Base-by-base conservation (phyloP, 30 jellyfish, hydroid and myxozoan species). In the Hydractinia symbiolongicarpus region DNA sequence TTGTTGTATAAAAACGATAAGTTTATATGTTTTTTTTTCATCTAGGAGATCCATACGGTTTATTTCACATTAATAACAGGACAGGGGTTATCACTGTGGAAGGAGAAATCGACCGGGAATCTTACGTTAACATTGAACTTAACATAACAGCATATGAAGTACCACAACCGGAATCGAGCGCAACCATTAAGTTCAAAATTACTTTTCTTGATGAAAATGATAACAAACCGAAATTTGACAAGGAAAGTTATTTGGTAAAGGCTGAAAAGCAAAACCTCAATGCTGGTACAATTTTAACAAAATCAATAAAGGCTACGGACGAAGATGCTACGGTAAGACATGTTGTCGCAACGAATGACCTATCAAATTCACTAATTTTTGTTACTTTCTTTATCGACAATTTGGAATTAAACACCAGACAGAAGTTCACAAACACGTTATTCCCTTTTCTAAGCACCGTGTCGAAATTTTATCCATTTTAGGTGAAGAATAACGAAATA, bases 21-120 rank as follows among this genome's bases (percentile, higher is more conserved):
- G 44, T 30, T 30, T 2, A 30, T 30, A 30, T 30, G 44, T 30
- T 30, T 30, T 30, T n/a, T 67, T 30, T 71, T 71, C 61, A 40
- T 58, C 20, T 55, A 77, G 85, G 85, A 5, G 85, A 77, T 77
- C 79, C 56, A 61, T 77, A 77, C 50, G 85, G 85, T 30, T 77
- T 77, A 50, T 77, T 77, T 30, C 19, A 9, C 6, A 77, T 77
- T 54, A 79, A 77, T 30, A 55, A 30, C 15, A 77, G 5, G 8
- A 77, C 85, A 54, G 85, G 85, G 11, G 55, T 17, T 30, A 56
- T 77, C 7, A 77, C 85, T 54, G 85, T 77, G 51, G 56, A 61
- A 77, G 85, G 85, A 5, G 78, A 54, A 1, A 55, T 77, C 8
- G 85, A 77, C 53, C 85, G 85, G 15, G 85, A 77, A 55, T 77